Base-by-base conservation (phyloP, 2,888 invertebrate genomes). In the Prenolepis imparis region DNA sequence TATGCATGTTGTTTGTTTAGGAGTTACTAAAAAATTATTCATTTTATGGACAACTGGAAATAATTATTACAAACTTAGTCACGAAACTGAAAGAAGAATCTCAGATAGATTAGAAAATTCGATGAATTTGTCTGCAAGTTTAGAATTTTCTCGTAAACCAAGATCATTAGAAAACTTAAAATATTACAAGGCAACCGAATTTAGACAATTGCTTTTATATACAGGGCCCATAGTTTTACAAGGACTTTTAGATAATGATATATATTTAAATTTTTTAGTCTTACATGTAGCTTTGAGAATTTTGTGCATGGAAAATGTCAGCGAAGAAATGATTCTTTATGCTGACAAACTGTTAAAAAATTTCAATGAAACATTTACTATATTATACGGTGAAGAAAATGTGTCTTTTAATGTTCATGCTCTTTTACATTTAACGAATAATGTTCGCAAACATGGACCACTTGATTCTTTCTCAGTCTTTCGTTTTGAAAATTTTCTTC, bases 401-500 rank as follows among this genome's bases (percentile, higher is more conserved):
- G 63, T 64, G 0, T 39, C 36, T 39, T 64, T 39, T 3, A 64
- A 64, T 6, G 6, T 64, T 39, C 21, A 64, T 39, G 36, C 36
- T 39, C 63, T 64, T 64, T 12, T 64, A 64, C 63, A 64, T 64
- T 64, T 66, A 66, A 8, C 66, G 6, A 41, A 41, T n/a, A 39
- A 64, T 6, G 64, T 64, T 6, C 64, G 15, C 21, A 64, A 6
- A 64, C 66, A 66, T 66, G 41, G 41, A 8, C 24, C 66, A 41
- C 66, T 66, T 66, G 41, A 66, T 66, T 66, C 66, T 3, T 41
- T 66, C 8, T 66, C 41, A 41, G 41, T 66, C 4, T 66, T 66
- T 1, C 41, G 66, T 66, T 44, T 66, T 41, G 41, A 66, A 66
- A 66, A 41, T 66, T 41, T 66, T 66, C 41, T 66, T 66, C 66